Evolutionary conservation across 2,888 invertebrate genomes (phyloP), one percentile per base, ranked within the genome.

Genomic region (Camptogramma bilineatum): DNA sequence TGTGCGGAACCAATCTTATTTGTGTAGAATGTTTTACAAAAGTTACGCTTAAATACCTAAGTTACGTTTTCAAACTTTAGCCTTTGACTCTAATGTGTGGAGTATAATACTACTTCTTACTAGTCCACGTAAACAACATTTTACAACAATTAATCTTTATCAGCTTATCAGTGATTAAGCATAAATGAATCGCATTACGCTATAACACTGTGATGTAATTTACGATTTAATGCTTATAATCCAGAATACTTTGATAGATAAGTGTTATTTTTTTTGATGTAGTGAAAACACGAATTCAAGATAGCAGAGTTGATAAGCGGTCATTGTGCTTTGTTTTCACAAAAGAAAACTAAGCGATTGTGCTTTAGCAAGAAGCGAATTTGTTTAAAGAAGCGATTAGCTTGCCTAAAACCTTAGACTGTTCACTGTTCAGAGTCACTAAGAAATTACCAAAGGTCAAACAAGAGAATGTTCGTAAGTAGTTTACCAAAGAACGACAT

Each of bases 401-500:
- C n/a, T n/a, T n/a, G n/a, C n/a, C n/a, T n/a, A 1, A 9, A 1
- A 34, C 34, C 13, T 39, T 0, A 39, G 13, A 39, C 34, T 13
- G 10, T 13, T 39, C 13, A 13, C 1, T 39, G 10, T 13, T 13
- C 34, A 2, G 13, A 39, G 13, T 39, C 34, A 13, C 34, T 0
- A 39, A 39, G 13, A 39, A 39, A 13, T 13, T 13, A 39, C 34
- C 10, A 39, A 13, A 5, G 44, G 7, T 4, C 44, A 44, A 17
- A 4, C n/a, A 39, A 44, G 7, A 44, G 16, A 16, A 44, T 8
- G 44, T 16, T 17, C n/a, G 31, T 34, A 58, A 46, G 57, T 50
- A 44, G 65, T 65, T 61, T 56, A 24, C 42, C 42, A 42, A 48
- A 53, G 56, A 56, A 53, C 31, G 56, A 48, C 57, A 64, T 62